Conservation (phyloP, 2,888 invertebrate species). For the Cremastinae sp. region DNA sequence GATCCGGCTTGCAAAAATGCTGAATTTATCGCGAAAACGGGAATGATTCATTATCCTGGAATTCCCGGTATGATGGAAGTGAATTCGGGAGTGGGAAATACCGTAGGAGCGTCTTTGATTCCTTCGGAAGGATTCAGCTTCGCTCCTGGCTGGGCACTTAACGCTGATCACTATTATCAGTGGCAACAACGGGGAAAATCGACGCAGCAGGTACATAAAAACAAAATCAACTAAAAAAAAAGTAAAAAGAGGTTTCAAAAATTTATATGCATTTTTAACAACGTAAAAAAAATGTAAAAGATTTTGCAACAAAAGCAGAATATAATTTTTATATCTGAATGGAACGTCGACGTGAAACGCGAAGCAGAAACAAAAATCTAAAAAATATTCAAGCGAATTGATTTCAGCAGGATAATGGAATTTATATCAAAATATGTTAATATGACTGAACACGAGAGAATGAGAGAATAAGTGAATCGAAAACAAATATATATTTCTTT, state of each 20-base stretch:
- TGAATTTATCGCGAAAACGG: constrained; percentile 50
- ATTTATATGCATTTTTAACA: background rate
- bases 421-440: too few relatives aligned
- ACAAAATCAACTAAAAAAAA: background rate
- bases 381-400: too few relatives aligned
- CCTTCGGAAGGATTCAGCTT: constrained; percentile 83
- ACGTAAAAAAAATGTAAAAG: background rate
- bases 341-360: too few relatives aligned
- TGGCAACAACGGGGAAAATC: constrained; percentile 84
- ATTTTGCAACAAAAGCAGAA: too few relatives aligned
- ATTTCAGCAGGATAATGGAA: too few relatives aligned
- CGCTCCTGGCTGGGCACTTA: constrained; percentile 84
- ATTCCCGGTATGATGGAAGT: constrained; percentile 1
- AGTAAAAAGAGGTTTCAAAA: background rate
- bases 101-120: constrained; percentile 66
- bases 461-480: too few relatives aligned
- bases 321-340: too few relatives aligned
- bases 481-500: constrained; percentile 10
- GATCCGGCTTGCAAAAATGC: constrained; percentile 67
- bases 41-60: constrained; percentile 14
- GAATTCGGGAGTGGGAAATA: constrained; percentile 20
- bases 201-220: constrained; percentile 82
- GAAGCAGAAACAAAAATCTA: too few relatives aligned
- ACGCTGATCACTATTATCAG: constrained; percentile 84
- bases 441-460: too few relatives aligned